Evolutionary conservation across 2,888 invertebrate species (phyloP), one percentile per base, ranked within the genome.

Genomic region (Nephrotoma flavescens): DNA sequence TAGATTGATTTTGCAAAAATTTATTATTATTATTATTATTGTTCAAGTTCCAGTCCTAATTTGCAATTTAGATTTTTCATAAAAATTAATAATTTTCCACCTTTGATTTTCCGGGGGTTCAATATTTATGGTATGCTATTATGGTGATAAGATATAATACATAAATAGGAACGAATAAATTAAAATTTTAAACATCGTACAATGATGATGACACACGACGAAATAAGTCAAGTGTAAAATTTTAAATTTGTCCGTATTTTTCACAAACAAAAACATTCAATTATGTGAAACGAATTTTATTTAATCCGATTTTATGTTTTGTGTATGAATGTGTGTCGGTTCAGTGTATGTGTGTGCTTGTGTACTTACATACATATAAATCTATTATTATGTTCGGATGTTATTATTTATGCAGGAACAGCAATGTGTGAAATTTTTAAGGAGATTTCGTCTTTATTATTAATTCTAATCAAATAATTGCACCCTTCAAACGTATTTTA

Each of bases 191-290:
- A 7, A 71, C 7, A 52, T 12, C 3, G 47, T 52, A 52, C 71
- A 71, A 71, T 71, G 71, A 71, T 71, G 83, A 84, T 42, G 84
- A 84, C 84, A 84, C 84, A 84, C 84, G 84, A 84, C 84, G 19
- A 88, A 90, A 88, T 89, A 91, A 91, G 91, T 91, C 91, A 90
- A 91, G 91, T 91, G 91, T 90, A 90, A 91, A 91, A 91, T 91
- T 91, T 91, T 91, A 91, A 91, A 91, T 91, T 91, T 91, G 90
- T 89, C 90, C 90, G 41, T 90, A 90, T 91, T 91, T 90, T 91
- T 91, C 89, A 88, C 89, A 89, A 90, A 90, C 89, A 89, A 89
- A 89, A 89, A 89, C 89, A 89, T 90, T 91, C 90, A 89, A 86
- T 86, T 86, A 86, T 86, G 86, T 86, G 86, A 86, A 57, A 86